Evolutionary conservation across 2,888 invertebrate species (phyloP).

Genomic region (Muscina levida): DNA sequence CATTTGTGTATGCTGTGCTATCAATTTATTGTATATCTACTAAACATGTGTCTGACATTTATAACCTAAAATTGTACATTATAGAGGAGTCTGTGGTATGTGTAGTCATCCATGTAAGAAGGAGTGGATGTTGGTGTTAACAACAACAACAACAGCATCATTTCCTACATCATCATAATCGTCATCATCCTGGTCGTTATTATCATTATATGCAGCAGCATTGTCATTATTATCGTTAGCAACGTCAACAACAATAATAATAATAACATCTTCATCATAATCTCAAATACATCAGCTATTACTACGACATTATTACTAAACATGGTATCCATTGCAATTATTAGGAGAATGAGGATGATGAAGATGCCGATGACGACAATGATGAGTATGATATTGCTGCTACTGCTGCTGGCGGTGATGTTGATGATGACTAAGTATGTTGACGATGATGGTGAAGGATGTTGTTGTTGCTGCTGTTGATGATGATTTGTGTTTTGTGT

Average conservation of each 20-base stretch:
- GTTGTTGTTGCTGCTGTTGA: not conserved
- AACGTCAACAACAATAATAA: slow-evolving; percentile 52
- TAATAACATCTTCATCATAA: slow-evolving; percentile 57
- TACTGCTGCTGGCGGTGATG: slow-evolving; percentile 1
- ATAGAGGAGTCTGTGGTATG: not conserved
- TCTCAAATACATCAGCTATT: slow-evolving; percentile 41
- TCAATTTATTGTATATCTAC: slow-evolving; percentile 59
- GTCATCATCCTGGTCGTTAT: slow-evolving; percentile 35
- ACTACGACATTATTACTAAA: slow-evolving; percentile 41
- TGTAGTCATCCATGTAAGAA: not conserved
- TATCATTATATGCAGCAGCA: slow-evolving; percentile 42
- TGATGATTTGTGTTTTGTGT: slow-evolving; percentile 46
- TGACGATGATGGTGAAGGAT: slow-evolving; percentile 13
- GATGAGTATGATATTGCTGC: slow-evolving; percentile 2
- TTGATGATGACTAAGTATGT: slow-evolving; percentile 10
- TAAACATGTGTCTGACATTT: slow-evolving; percentile 65
- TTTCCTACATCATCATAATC: slow-evolving; percentile 45
- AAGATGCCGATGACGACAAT: not conserved
- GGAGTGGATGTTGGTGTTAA: slow-evolving; percentile 21
- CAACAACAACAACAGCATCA: slow-evolving; percentile 42
- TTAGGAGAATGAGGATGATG: no score
- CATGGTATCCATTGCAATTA: slow-evolving; percentile 5
- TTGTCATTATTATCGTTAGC: no score
- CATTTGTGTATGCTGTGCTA: slow-evolving; percentile 57
- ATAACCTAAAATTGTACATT: slow-evolving; percentile 64